Evolutionary conservation across 2,888 invertebrate species (phyloP), one percentile per base, ranked within the genome.

Genomic region (Dorcus parallelipipedus): DNA sequence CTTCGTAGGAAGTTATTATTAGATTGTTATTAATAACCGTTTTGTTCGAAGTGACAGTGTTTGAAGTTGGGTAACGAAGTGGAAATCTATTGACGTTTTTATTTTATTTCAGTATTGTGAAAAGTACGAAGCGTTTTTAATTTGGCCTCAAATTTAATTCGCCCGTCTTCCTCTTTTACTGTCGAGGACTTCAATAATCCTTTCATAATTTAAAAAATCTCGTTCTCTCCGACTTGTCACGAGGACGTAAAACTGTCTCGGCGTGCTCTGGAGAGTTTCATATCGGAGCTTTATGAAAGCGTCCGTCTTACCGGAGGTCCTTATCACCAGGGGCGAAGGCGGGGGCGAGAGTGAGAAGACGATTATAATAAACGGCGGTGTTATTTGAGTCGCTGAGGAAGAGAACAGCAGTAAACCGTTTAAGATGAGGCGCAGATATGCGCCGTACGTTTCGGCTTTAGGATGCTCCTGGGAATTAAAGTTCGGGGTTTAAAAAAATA

Each of bases 351-450:
- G 14, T 17, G 39, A 39, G 40, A 39, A 39, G 39, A 33, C 39
- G 50, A 50, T 50, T n/a, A 39, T 50, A 50, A 50, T 50, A 50
- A 50, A 38, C 39, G 50, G 39, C n/a, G 50, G 50, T 45, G 45
- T 58, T 50, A 61, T 61, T 61, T 61, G 58, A 59, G 58, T 59
- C 55, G 58, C 55, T 51, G 58, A 61, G 54, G 58, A 56, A 55
- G 61, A 56, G 58, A 50, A 53, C 53, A 26, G 59, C 52, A 39
- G 56, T 59, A 61, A 61, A 59, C 41, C 61, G 61, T 61, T 61
- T 61, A 61, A 61, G 61, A 61, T 61, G 52, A 55, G 49, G 54
- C 55, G 42, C 38, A 61, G 61, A 61, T 61, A 61, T 59, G 51
- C 56, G 56, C 49, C 56, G 55, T 61, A 61, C 58, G 61, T 52